Percentiles rank a stretch among this genome's conserved stretches.
Conservation (phyloP, 1,140 invertebrate genomes). For the Pseudomyrmex gracilis region DNA sequence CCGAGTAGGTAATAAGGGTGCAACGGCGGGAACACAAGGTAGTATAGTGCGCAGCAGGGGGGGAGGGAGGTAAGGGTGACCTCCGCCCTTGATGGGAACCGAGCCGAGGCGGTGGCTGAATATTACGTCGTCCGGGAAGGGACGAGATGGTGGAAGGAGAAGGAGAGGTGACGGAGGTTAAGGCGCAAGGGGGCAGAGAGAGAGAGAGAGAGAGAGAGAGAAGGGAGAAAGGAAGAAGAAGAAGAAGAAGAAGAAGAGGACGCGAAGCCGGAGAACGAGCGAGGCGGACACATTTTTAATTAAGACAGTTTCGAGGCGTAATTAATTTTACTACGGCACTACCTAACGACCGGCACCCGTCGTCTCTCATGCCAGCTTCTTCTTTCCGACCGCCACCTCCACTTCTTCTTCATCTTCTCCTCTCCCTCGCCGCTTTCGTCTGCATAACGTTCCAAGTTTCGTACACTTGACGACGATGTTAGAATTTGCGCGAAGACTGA, state of each 20-base stretch:
- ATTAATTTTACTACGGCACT: conserved; percentile 83
- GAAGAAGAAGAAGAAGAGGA: background rate
- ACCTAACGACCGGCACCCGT: conserved; percentile 73
- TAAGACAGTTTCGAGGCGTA: conserved; percentile 83
- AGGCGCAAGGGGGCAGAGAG: conserved; percentile 39
- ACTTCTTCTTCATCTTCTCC: background rate
- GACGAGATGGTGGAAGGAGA: background rate
- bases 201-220: background rate
- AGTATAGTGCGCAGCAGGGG: conserved; percentile 36
- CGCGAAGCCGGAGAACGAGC: conserved; percentile 38
- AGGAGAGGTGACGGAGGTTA: conserved; percentile 61
- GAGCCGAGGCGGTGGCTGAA: conserved; percentile 55
- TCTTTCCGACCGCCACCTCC: conserved; percentile 33
- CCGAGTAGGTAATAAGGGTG: conserved; percentile 80
- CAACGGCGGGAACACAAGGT: conserved; percentile 65
- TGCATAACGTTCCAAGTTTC: conserved; percentile 26
- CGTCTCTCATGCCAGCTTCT: conserved; percentile 47
- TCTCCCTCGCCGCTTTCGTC: background rate
- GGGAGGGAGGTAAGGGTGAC: conserved; percentile 18
- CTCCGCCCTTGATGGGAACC: conserved; percentile 54
- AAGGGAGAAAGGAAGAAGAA: conserved; percentile 29
- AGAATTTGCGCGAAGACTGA: conserved; percentile 31
- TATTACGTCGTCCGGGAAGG: conserved; percentile 37
- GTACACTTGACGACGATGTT: conserved; percentile 30
- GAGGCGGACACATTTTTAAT: conserved; percentile 83